Evolutionary conservation across 2,888 invertebrate species (phyloP).

Genomic region (Hyles lineata): DNA sequence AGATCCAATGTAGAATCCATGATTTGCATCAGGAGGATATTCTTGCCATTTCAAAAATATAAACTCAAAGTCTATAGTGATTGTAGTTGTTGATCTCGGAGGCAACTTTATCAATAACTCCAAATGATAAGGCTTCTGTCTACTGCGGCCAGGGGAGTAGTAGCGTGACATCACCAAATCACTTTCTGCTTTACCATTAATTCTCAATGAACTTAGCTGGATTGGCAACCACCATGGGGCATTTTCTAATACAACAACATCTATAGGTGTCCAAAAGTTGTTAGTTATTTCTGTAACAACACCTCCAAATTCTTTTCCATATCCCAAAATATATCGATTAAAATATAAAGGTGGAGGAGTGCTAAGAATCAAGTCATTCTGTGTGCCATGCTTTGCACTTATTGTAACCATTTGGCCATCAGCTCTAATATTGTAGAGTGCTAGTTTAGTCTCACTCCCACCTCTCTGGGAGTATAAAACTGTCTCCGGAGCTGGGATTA

Average conservation of each 20-base stretch:
- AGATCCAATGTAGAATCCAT: constrained; percentile 98
- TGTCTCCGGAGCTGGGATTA: constrained; percentile 86
- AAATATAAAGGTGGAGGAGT: constrained; percentile 89
- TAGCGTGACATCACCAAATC: constrained; percentile 84
- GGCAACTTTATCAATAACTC: constrained; percentile 93
- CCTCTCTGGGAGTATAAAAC: constrained; percentile 87
- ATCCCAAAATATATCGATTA: constrained; percentile 93
- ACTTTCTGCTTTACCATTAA: constrained; percentile 86
- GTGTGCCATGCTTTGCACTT: constrained; percentile 83
- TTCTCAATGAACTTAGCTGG: constrained; percentile 94
- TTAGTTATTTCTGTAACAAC: constrained; percentile 94
- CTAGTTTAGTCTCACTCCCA: constrained; percentile 87
- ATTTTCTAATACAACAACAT: constrained; percentile 94
- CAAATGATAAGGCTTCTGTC: constrained; percentile 93
- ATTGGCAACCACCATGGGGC: constrained; percentile 96
- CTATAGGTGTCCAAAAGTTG: constrained; percentile 89
- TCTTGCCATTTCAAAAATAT: constrained; percentile 99
- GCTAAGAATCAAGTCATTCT: constrained; percentile 79
- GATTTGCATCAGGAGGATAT: constrained; percentile 99
- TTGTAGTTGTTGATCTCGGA: constrained; percentile 90
- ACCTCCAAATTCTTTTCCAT: constrained; percentile 96
- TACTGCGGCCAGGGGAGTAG: constrained; percentile 91
- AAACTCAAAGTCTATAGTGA: constrained; percentile 96
- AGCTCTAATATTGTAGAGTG: constrained; percentile 88
- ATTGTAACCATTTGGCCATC: constrained; percentile 88